Percentiles rank a stretch among this genome's conserved stretches.
phyloP scores from a whole-genome alignment of 2,888 invertebrate species.

The Julus scandinavius region DNA sequence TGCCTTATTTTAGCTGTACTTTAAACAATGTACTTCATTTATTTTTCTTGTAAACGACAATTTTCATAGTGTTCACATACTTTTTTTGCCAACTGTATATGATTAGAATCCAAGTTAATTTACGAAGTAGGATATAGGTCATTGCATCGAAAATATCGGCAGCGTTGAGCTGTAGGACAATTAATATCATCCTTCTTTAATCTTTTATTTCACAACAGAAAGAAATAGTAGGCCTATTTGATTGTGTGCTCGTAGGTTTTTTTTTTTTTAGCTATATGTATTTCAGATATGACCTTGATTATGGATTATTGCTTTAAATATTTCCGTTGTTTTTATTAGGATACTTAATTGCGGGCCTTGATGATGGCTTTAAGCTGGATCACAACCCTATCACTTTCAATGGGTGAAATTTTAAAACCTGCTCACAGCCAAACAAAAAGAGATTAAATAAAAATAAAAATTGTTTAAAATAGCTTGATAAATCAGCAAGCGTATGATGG shows the following conservation, averaged over 20 bases:
- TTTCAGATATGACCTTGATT: constrained; percentile 20
- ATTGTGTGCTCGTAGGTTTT: neutral
- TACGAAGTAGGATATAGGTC: neutral
- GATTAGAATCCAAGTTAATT: constrained; percentile 13
- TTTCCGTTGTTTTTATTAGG: neutral
- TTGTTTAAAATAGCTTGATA: no score
- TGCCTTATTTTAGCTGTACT: no score
- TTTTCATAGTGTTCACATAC: no score
- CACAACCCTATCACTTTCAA: no score
- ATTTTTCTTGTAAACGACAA: no score
- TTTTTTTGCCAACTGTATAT: no score
- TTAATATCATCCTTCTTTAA: constrained; percentile 23
- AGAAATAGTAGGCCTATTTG: neutral
- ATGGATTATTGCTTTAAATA: constrained; percentile 2
- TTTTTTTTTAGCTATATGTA: no score
- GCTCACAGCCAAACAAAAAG: no score
- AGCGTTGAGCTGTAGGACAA: neutral
- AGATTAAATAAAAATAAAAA: no score
- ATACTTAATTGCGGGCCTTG: neutral
- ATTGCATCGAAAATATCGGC: neutral
- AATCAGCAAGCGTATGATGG: no score
- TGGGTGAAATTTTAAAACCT: no score
- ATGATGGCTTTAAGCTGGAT: neutral
- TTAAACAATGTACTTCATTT: no score
- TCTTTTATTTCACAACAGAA: neutral